A percentile compares a stretch with the other conserved stretches of the same genome.
phyloP scores from a whole-genome alignment of 2,888 invertebrate genomes.

The Lasius platythorax region DNA sequence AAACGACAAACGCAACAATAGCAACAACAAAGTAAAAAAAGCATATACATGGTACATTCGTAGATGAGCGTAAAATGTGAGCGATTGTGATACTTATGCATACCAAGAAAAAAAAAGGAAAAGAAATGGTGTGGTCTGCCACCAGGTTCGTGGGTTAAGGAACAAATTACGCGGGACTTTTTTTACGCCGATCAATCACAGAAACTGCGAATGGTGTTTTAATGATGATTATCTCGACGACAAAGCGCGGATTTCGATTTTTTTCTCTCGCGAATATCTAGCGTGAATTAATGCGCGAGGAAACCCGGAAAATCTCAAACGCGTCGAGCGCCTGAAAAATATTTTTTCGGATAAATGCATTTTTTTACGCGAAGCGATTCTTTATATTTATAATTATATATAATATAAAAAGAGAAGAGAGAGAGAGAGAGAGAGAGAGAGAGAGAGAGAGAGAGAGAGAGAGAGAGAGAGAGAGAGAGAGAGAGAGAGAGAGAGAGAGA shows the following conservation, averaged over 20 bases:
- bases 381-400: constrained; percentile 15
- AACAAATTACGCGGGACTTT: constrained; percentile 72
- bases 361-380: not conserved
- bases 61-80: constrained; percentile 62
- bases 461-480: too few relatives aligned
- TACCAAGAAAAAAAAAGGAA: constrained; percentile 42
- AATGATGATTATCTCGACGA: constrained; percentile 39
- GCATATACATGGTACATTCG: constrained; percentile 62
- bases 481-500: too few relatives aligned
- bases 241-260: constrained; percentile 46
- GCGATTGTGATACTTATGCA: constrained; percentile 74
- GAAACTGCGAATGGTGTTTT: constrained; percentile 63
- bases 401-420: not conserved
- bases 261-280: constrained; percentile 20
- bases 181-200: constrained; percentile 71
- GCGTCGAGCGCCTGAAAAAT: constrained; percentile 28
- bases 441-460: too few relatives aligned
- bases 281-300: constrained; percentile 1
- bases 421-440: too few relatives aligned
- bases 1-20: not conserved
- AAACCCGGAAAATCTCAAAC: constrained; percentile 21
- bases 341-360: constrained; percentile 1
- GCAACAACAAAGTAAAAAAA: not conserved
- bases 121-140: constrained; percentile 39
- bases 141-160: constrained; percentile 69